phyloP scores from a whole-genome alignment of 2,888 invertebrate species.

The Leucophora obtusa region DNA sequence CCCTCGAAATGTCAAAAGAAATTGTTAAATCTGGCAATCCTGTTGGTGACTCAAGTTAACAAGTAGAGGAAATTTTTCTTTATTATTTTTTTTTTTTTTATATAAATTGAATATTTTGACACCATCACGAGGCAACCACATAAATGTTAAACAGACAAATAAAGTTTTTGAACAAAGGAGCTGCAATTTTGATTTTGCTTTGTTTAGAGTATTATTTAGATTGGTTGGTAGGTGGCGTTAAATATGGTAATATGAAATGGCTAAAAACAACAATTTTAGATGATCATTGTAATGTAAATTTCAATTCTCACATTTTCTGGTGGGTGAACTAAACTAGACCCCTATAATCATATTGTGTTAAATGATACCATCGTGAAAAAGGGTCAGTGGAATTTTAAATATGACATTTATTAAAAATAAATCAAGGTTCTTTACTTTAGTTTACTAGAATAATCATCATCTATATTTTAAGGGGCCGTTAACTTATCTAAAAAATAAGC shows the following conservation, averaged over 20 bases:
- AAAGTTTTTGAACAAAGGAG: conserved; percentile 20
- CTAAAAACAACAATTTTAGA: conserved; percentile 27
- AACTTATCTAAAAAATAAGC: no score
- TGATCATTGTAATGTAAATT: conserved; percentile 5
- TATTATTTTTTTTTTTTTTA: background rate
- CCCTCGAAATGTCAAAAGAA: no score
- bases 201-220: background rate
- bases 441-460: background rate
- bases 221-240: conserved; percentile 48
- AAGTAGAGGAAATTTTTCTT: background rate
- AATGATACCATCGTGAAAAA: background rate
- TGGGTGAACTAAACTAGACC: background rate
- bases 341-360: background rate
- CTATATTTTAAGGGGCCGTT: no score
- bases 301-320: background rate
- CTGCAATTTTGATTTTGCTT: conserved; percentile 2
- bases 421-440: background rate
- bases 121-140: background rate
- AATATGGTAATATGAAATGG: conserved; percentile 55
- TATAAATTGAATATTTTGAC: conserved; percentile 1
- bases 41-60: no score
- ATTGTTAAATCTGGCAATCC: no score
- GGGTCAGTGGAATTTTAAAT: background rate
- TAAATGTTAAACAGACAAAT: conserved; percentile 53
- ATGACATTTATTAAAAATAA: background rate